Evolutionary conservation across 1,140 invertebrate species (phyloP), one percentile per base, ranked within the genome.

Genomic region (Habropoda laboriosa): DNA sequence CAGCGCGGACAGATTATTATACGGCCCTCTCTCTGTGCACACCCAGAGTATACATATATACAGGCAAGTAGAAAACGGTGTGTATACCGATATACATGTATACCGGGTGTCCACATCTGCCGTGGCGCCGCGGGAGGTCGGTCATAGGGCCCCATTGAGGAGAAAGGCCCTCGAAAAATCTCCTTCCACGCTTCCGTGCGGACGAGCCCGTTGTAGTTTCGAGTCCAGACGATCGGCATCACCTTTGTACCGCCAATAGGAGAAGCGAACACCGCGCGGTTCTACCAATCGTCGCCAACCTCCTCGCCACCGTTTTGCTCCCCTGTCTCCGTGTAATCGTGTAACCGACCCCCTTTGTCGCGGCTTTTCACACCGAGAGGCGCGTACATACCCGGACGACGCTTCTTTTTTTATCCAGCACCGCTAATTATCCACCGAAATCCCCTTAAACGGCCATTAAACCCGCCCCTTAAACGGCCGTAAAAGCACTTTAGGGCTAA

Each of bases 51-150:
- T n/a, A n/a, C n/a, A n/a, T n/a, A n/a, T n/a, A n/a, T n/a, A n/a
- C n/a, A n/a, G n/a, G n/a, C n/a, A n/a, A n/a, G n/a, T n/a, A n/a
- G 38, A 7, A 24, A 24, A 75, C 81, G 74, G 75, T 81, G 66
- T 74, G 71, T 71, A 81, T n/a, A n/a, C n/a, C n/a, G n/a, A n/a
- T n/a, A n/a, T 49, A 27, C 45, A 35, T 68, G 75, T 84, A 87
- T 87, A 86, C 87, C 85, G 87, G 86, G 86, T 89, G 88, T 87
- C 87, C 83, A 86, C 92, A 92, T 92, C 92, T 92, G 92, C 90
- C 83, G 70, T 82, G 71, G 13, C 85, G 76, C 92, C 79, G 82
- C 92, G 63, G 92, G 92, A 92, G 91, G 91, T 89, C 91, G 67
- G 76, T 77, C 68, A 72, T 81, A 49, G 77, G 73, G 32, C 64